Evolutionary conservation across 1,140 invertebrate genomes (phyloP), one percentile per base, ranked within the genome.

Genomic region (Hesperophylax magnus): DNA sequence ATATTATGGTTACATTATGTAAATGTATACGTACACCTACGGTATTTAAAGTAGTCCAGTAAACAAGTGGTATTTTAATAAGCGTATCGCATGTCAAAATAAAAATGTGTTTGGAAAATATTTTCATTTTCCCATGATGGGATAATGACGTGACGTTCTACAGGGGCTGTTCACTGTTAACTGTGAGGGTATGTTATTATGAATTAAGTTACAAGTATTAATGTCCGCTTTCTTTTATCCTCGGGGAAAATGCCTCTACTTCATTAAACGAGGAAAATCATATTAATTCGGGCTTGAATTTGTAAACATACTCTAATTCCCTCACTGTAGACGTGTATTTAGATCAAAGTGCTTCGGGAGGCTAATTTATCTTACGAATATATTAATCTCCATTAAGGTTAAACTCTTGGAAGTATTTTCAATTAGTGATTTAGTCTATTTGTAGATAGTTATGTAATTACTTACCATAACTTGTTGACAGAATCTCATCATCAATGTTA

Each of bases 191-290:
- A 17, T 31, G 63, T 34, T 67, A 34, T 67, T 15, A 14, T 27
- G 63, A 27, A 67, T 67, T 67, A 67, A 67, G 63, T 34, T 31
- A 67, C 24, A 67, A 67, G 63, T 67, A 67, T 67, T 67, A 17
- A 67, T 22, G 27, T 24, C 20, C 58, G 58, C 24, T 24, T 15
- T 61, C 17, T 14, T 31, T 17, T 67, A 17, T 67, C 63, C 31
- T 67, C 63, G 63, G 63, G 63, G 63, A 67, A 67, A 67, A 67
- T 67, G 63, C 63, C 63, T 67, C 17, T 31, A 34, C 63, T 67
- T 67, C 24, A 67, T 67, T 67, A 34, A 67, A 67, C 27, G 63
- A 34, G 31, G 63, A 67, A 67, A 67, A 67, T 67, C 63, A 67
- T 27, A 67, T 67, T 67, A 67, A 67, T 67, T 67, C 63, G 27